Evolutionary conservation across 2,888 invertebrate genomes (phyloP), one percentile per base, ranked within the genome.

Genomic region (Hololepta plana): DNA sequence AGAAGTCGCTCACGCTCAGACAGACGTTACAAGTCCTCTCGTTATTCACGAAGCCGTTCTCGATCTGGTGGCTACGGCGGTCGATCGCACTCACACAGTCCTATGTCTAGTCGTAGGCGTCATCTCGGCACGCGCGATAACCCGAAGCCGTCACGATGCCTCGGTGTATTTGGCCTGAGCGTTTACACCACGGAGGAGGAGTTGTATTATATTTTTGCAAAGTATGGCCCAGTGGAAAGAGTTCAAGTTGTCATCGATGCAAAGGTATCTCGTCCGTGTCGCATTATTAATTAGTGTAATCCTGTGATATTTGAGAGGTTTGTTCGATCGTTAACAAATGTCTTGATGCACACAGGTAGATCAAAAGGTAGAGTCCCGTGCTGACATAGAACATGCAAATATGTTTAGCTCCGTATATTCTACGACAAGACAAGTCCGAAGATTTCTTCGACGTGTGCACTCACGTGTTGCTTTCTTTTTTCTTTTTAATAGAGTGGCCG

Each of bases 161-260:
- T 96, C 24, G 96, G 96, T 10, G 79, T 96, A 7, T 96, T 96
- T 54, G 95, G 95, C 3, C 60, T 96, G 29, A 91, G 84, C 47
- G 70, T 90, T 28, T 79, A 81, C 55, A 96, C 95, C 1, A 80
- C 87, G 2, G 93, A 95, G 50, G 71, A 80, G 41, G 85, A 91
- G 52, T 67, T 96, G 20, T 74, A 81, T 46, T 82, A 90, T 43
- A 80, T 93, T 37, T 93, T 96, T 58, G 72, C 74, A 23, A 85
- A 88, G 51, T 95, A 74, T 51, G 95, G 95, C 2, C 76, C 77
- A 0, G 76, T 96, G 15, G 88, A 93, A 48, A 74, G 85, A 48
- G 79, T 87, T 12, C 85, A 91, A 60, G 76, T 96, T 35, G 90
- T 96, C 27, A 84, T 90, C 44, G 95, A 96, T 57, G 88, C 88